Conservation (phyloP, 2,888 invertebrate genomes). For the Philopedon plagiatum region DNA sequence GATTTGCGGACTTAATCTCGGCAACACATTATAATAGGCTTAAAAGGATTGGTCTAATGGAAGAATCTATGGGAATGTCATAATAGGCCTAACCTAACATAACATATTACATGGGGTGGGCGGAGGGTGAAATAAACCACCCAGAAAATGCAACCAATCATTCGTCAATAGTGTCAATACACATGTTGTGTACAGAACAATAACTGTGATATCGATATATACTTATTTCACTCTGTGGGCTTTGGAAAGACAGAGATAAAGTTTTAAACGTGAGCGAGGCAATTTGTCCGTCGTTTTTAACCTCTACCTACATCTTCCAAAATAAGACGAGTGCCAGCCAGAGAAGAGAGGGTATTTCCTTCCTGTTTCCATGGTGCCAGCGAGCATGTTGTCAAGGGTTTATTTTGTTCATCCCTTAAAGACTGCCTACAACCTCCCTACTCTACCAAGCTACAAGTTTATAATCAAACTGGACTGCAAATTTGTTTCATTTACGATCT, state of each 20-base stretch:
- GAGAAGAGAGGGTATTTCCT: too few relatives aligned
- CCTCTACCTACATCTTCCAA: constrained; percentile 1
- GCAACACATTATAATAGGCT: too few relatives aligned
- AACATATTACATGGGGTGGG: too few relatives aligned
- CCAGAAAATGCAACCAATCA: too few relatives aligned
- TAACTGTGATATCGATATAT: not conserved
- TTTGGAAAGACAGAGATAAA: not conserved
- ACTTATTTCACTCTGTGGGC: not conserved
- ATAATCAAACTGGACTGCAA: constrained; percentile 6
- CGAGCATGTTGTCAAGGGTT: constrained; percentile 19
- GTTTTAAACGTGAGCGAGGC: not conserved
- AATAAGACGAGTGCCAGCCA: not conserved
- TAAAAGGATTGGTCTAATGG: too few relatives aligned
- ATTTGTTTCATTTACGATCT: constrained; percentile 22
- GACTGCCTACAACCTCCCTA: constrained; percentile 13
- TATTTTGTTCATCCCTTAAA: constrained; percentile 25
- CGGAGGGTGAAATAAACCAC: too few relatives aligned
- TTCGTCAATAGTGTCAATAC: too few relatives aligned
- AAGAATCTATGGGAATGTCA: too few relatives aligned
- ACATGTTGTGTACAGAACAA: not conserved
- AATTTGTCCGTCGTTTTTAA: constrained; percentile 8
- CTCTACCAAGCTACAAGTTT: constrained; percentile 22
- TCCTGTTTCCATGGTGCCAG: not conserved
- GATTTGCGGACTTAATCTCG: too few relatives aligned
- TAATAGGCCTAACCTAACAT: too few relatives aligned